These are phyloP conservation scores for Eupithecia vulgata DNA, from an alignment of 2,888 invertebrate species.

Conservation along the genomic window DNA sequence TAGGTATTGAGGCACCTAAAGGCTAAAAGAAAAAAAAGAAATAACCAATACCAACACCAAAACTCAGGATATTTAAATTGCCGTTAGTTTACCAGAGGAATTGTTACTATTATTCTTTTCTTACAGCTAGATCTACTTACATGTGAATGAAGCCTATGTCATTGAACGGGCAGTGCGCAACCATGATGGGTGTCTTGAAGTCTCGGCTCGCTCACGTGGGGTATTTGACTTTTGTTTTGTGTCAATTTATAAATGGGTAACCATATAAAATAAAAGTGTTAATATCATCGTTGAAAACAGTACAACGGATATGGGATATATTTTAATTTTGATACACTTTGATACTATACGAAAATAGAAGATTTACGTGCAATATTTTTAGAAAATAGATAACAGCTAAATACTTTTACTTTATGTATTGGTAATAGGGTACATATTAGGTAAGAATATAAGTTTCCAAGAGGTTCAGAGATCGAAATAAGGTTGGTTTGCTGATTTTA, in stretches of 20 bases:
- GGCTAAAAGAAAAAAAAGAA: background rate
- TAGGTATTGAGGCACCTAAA: background rate
- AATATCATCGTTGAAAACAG: conserved; percentile 82
- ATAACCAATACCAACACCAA: conserved; percentile 10
- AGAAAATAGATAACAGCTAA: conserved; percentile 10
- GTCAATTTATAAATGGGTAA: conserved; percentile 84
- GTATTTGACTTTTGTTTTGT: conserved; percentile 83
- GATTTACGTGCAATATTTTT: conserved; percentile 18
- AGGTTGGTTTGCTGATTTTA: conserved; percentile 25
- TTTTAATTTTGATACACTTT: conserved; percentile 33
- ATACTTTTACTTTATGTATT: conserved; percentile 11
- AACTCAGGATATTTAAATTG: conserved; percentile 5
- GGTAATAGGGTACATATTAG: background rate
- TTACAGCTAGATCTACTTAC: conserved; percentile 75
- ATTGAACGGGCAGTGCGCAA: conserved; percentile 51
- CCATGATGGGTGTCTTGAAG: conserved; percentile 58
- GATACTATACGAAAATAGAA: conserved; percentile 18
- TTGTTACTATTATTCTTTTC: conserved; percentile 39
- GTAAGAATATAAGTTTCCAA: conserved; percentile 18
- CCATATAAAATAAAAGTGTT: conserved; percentile 84
- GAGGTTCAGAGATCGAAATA: conserved; percentile 31
- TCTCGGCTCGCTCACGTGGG: conserved; percentile 67
- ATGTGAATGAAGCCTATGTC: conserved; percentile 54
- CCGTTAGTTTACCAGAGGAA: conserved; percentile 38
- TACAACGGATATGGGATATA: conserved; percentile 58